Evolutionary conservation across 2,888 invertebrate genomes (phyloP), one percentile per base, ranked within the genome.

Genomic region (Drosophila vallismaia): DNA sequence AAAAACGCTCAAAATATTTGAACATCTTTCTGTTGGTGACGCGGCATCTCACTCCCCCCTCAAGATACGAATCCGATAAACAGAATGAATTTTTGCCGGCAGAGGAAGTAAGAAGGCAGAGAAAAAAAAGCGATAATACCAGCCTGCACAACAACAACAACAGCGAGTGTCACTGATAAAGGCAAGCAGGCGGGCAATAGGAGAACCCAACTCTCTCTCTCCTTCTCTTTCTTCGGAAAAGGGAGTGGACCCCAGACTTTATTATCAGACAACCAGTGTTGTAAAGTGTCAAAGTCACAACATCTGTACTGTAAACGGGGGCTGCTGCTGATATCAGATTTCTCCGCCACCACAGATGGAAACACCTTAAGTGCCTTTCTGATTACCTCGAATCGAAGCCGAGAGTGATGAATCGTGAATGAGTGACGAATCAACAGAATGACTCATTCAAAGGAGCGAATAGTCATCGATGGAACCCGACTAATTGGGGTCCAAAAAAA

Each of bases 131-230:
- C 42, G 42, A 73, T 75, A 76, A 68, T 71, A 75, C 64, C 33
- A 53, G 70, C 49, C 75, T 46, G 55, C 36, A 49, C 31, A 28
- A 8, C 49, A 51, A 8, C 49, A 51, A 50, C 46, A 51, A 54
- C 67, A 71, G 66, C 72, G 71, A 79, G 76, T 70, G 68, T 53
- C 63, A 70, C 62, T 74, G 84, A 86, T 81, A 83, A 86, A 75
- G 67, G 66, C 70, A 50, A 67, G 36, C 53, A 49, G 8, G 10
- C 14, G 2, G 1, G 19, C 19, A 19, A 19, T 19, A 19, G 19
- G 19, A 19, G 19, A 19, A 19, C 19, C 19, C 19, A 19, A 19
- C 19, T 19, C 19, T 19, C 19, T 19, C 19, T 19, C 19, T 19
- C 19, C 19, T 2, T 8, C 52, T 31, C 54, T 51, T 44, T 19